Percentiles rank a stretch among this genome's conserved stretches.
phyloP scores from a whole-genome alignment of 2,888 invertebrate species.

The Hololepta plana region DNA sequence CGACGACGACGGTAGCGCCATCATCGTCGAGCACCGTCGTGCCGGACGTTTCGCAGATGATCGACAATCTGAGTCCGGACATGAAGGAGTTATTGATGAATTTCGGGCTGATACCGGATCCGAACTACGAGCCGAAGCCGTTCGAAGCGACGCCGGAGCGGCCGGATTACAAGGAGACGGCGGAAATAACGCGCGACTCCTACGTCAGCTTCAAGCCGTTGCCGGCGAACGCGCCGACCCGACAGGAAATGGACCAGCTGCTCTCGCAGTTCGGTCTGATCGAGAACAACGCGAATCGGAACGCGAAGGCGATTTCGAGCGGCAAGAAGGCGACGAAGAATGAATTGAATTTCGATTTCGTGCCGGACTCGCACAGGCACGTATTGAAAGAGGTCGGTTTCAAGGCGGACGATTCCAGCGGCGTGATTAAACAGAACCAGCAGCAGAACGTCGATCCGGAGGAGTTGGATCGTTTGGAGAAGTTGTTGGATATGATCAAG shows the following conservation, averaged over 20 bases:
- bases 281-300: slow-evolving; percentile 3
- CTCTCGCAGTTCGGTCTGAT: slow-evolving; percentile 23
- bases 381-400: slow-evolving; percentile 24
- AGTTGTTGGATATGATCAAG: slow-evolving; percentile 30
- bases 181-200: slow-evolving; percentile 20
- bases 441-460: no score
- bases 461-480: slow-evolving; percentile 30
- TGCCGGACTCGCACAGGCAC: slow-evolving; percentile 21
- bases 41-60: slow-evolving; percentile 22
- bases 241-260: slow-evolving; percentile 23
- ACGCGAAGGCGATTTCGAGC: slow-evolving; percentile 13
- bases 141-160: slow-evolving; percentile 6
- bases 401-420: slow-evolving; percentile 9
- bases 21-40: slow-evolving; percentile 8
- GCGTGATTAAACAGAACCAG: no score
- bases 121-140: slow-evolving; percentile 11
- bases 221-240: slow-evolving; percentile 15
- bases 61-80: slow-evolving; percentile 23
- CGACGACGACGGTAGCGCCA: slow-evolving; percentile 12
- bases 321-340: slow-evolving; percentile 14
- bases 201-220: slow-evolving; percentile 26
- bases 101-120: slow-evolving; percentile 26
- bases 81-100: slow-evolving; percentile 28
- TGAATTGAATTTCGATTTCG: slow-evolving; percentile 19
- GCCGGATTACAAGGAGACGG: slow-evolving; percentile 9